phyloP scores from a whole-genome alignment of 2,888 invertebrate genomes.

The Drosophila hawaiiensis region DNA sequence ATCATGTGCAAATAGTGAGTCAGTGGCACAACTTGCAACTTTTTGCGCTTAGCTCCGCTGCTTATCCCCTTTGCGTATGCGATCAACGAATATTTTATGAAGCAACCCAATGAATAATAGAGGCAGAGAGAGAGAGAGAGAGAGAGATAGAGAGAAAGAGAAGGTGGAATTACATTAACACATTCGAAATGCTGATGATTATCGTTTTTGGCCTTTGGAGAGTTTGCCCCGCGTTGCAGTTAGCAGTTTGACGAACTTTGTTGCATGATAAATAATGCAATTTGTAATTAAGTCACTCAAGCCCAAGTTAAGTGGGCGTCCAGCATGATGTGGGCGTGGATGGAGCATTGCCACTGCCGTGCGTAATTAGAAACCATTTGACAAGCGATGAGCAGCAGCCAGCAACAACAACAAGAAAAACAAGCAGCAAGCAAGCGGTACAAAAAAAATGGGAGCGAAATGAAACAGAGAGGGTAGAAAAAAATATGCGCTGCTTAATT shows the following conservation, averaged over 20 bases:
- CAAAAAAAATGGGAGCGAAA: slow-evolving; percentile 21
- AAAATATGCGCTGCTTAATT: slow-evolving; percentile 55
- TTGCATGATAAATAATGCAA: slow-evolving; percentile 78
- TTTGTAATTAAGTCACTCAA: slow-evolving; percentile 81
- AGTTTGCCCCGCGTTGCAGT: slow-evolving; percentile 8
- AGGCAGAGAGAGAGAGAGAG: not conserved
- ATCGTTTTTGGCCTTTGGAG: slow-evolving; percentile 45
- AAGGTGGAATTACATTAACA: slow-evolving; percentile 60
- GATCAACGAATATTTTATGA: slow-evolving; percentile 63
- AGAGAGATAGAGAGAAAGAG: not conserved
- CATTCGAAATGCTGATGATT: slow-evolving; percentile 69
- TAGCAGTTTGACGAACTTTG: slow-evolving; percentile 78
- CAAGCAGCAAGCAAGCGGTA: slow-evolving; percentile 15
- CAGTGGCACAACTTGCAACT: slow-evolving; percentile 33
- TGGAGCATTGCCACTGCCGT: slow-evolving; percentile 32
- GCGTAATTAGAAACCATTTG: slow-evolving; percentile 66
- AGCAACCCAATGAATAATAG: slow-evolving; percentile 17
- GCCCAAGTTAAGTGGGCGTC: slow-evolving; percentile 48
- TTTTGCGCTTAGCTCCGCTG: slow-evolving; percentile 25
- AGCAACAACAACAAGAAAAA: slow-evolving; percentile 13
- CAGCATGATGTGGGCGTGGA: slow-evolving; percentile 27
- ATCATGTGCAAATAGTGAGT: slow-evolving; percentile 17
- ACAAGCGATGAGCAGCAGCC: slow-evolving; percentile 48
- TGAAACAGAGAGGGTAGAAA: slow-evolving; percentile 3
- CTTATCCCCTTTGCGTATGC: slow-evolving; percentile 32